Percentiles rank a stretch among this genome's conserved stretches.
phyloP scores from a whole-genome alignment of 2,797 vertebrate species.

The Hafferia zeledoni region DNA sequence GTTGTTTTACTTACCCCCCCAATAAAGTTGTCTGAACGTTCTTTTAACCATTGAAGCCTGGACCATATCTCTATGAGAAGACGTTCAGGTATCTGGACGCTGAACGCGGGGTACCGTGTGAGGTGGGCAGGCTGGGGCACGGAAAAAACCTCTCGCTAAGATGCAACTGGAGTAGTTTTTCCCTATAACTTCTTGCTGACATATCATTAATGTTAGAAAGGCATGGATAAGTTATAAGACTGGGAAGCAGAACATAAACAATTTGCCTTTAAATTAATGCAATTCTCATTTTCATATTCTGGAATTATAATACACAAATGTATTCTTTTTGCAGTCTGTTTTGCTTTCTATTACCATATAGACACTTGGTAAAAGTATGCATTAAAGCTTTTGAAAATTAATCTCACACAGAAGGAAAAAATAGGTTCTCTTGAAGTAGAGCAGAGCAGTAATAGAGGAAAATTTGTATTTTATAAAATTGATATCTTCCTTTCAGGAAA shows the following conservation, averaged over 20 bases:
- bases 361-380: neutral
- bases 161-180: too few relatives aligned
- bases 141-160: too few relatives aligned
- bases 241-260: neutral
- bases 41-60: too few relatives aligned
- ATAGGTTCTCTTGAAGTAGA: neutral
- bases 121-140: too few relatives aligned
- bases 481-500: neutral
- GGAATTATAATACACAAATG: neutral
- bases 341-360: neutral
- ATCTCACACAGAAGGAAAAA: neutral
- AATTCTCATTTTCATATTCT: neutral
- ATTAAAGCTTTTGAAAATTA: neutral
- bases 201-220: neutral
- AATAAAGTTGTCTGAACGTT: too few relatives aligned
- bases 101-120: too few relatives aligned
- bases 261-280: neutral
- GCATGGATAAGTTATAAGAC: neutral
- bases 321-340: neutral
- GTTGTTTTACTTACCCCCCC: too few relatives aligned
- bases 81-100: too few relatives aligned
- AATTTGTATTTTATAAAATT: neutral
- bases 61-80: too few relatives aligned
- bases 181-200: neutral
- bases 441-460: neutral